Base-by-base conservation (phyloP, 2,888 invertebrate species). In the Parnassius mnemosyne region DNA sequence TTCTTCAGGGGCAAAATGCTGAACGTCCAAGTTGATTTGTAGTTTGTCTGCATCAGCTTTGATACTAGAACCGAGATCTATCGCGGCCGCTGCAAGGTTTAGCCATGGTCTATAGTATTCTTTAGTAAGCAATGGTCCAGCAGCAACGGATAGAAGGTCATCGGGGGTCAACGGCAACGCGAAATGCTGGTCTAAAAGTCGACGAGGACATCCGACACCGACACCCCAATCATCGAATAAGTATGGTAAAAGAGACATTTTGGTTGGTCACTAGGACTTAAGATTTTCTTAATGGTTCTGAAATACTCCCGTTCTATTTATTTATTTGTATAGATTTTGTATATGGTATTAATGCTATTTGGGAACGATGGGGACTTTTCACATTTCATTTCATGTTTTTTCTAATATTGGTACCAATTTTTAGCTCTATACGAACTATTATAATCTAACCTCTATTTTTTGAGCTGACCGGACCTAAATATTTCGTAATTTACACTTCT, bases 1-100 rank as follows among this genome's bases (percentile, higher is more conserved):
- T 78, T 96, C 96, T 13, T 94, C 93, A 0, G 96, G 96, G 0
- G 92, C 80, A 73, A 96, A 96, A 70, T 96, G 94, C 68, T 94
- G 94, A 0, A 96, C 95, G 74, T 96, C 96, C 73, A 96, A 84
- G 72, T 93, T 93, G 2, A 95, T 93, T 70, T 94, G 93, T 72
- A 94, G 95, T 63, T 93, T 93, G 67, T 94, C 93, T 54, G 93
- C 92, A 69, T 93, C 93, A 0, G 85, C 75, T 46, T 89, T 85
- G 53, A 94, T 89, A 3, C 86, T 92, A 0, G 92, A 92, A 5
- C 89, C 92, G 57, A 92, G 78, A 71, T 92, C 92, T 57, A 80
- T 84, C n/a, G 85, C 83, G 1, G 87, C 69, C 13, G 85, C 75
- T 50, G 89, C 77, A 55, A 89, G 74, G 47, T 88, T 79, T 43